Evolutionary conservation across 1,140 invertebrate species (phyloP), one percentile per base, ranked within the genome.

Genomic region (Lycorma delicatula): DNA sequence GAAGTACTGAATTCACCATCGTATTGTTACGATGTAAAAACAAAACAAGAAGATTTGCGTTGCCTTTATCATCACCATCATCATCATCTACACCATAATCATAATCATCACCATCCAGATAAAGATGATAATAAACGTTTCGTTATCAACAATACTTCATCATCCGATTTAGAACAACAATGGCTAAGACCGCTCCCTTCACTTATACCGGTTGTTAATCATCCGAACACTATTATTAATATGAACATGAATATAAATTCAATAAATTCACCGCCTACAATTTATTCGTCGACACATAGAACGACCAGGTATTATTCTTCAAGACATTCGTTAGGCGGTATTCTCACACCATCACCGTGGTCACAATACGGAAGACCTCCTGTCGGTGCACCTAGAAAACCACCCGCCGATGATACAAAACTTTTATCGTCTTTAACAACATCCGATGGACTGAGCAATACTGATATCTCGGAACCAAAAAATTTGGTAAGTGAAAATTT

Each of bases 291-390:
- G 46, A 20, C 46, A 48, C 23, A 12, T 20, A 13, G 5, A 18
- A 2, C 36, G 2, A 3, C 7, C 2, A 13, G 20, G 26, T 20
- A 11, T 23, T 23, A 38, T 20, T 44, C 29, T 29, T 49, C 56
- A 3, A 41, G 48, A 29, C 50, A 52, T 9, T 20, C 56, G 6
- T 44, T 48, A 1, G 52, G 52, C 4, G 60, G 64, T 0, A 66
- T 66, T 28, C 49, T 66, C 29, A 66, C 65, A 4, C 65, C 65
- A 0, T 65, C 61, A 1, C 65, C 65, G 3, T 66, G 65, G 65
- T 55, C 60, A 0, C 65, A 65, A 47, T 56, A 54, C 25, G 59
- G 46, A 13, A 27, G 60, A 0, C 64, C 62, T 1, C 64, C 62
- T 4, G 55, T 57, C 13, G 64, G 60, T 7, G 54, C 60, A 27